These are phyloP conservation scores for Ascidia mentula DNA, from an alignment of 23 tunicate genomes.

Conservation along the genomic window DNA sequence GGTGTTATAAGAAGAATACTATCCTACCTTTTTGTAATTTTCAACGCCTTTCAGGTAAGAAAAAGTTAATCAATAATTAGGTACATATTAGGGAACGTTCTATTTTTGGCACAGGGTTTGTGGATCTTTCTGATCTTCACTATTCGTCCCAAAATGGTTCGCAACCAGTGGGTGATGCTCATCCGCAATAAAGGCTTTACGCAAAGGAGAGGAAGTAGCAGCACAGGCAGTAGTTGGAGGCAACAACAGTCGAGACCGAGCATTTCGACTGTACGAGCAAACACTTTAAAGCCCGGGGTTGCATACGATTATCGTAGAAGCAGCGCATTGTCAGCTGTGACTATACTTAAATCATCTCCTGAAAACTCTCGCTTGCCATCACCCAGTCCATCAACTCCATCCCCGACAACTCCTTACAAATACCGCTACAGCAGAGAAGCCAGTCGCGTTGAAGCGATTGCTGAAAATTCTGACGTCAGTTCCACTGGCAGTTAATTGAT, in stretches of 20 bases:
- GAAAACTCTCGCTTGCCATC: background rate
- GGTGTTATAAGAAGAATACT: constrained; percentile 56
- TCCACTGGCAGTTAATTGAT: background rate
- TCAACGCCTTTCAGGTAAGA: constrained; percentile 82
- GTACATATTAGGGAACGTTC: no score
- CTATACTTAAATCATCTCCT: background rate
- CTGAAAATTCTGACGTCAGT: background rate
- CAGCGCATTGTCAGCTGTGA: background rate
- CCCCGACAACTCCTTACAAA: background rate
- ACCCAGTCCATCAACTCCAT: background rate
- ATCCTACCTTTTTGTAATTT: constrained; percentile 73
- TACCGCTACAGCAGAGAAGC: background rate
- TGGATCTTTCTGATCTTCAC: constrained; percentile 89
- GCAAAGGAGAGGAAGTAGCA: background rate
- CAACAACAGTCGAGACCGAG: background rate
- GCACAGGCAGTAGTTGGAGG: constrained; percentile 7
- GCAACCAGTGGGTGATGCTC: constrained; percentile 39
- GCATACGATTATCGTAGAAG: background rate
- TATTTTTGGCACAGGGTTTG: constrained; percentile 61
- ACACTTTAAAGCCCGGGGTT: background rate
- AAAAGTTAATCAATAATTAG: background rate
- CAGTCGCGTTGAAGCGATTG: background rate
- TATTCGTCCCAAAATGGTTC: constrained; percentile 58
- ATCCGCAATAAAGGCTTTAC: background rate
- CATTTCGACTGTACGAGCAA: background rate